Evolutionary conservation across 2,113 vertebrate species (phyloP).

Genomic region (Macroglossus sobrinus): DNA sequence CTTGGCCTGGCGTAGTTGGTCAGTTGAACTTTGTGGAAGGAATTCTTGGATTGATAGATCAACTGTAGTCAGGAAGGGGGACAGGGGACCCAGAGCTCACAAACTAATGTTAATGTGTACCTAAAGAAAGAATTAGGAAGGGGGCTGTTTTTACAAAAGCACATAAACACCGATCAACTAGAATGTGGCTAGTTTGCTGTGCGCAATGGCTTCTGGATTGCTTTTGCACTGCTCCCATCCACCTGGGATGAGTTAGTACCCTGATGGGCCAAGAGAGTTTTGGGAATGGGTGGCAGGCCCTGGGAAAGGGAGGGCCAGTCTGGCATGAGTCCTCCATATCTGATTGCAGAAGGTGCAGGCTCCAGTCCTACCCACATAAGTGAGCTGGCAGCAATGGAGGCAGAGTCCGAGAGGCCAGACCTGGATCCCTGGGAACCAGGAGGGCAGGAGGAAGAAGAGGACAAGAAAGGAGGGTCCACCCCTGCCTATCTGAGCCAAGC

Average conservation of each 20-base stretch:
- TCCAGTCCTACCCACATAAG: constrained; percentile 46
- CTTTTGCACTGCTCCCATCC: not conserved
- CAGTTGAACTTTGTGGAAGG: not conserved
- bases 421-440: constrained; percentile 71
- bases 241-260: not conserved
- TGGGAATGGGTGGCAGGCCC: not conserved
- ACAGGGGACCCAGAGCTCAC: not conserved
- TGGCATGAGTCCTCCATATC: not conserved
- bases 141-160: not conserved
- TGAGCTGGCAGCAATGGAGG: constrained; percentile 37
- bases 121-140: not conserved
- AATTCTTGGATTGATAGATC: not conserved
- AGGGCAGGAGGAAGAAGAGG: constrained; percentile 68
- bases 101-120: not conserved
- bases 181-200: not conserved
- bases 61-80: not conserved
- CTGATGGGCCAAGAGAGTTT: not conserved
- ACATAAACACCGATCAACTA: not conserved
- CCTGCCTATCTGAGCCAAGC: constrained; percentile 81
- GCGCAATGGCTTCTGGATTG: not conserved
- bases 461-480: constrained; percentile 28
- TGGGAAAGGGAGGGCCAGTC: not conserved
- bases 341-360: constrained; percentile 28
- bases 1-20: not conserved
- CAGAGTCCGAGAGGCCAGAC: not conserved